These are phyloP conservation scores for Chironomus striatipennis DNA, from an alignment of 1,140 invertebrate species.

Conservation along the genomic window DNA sequence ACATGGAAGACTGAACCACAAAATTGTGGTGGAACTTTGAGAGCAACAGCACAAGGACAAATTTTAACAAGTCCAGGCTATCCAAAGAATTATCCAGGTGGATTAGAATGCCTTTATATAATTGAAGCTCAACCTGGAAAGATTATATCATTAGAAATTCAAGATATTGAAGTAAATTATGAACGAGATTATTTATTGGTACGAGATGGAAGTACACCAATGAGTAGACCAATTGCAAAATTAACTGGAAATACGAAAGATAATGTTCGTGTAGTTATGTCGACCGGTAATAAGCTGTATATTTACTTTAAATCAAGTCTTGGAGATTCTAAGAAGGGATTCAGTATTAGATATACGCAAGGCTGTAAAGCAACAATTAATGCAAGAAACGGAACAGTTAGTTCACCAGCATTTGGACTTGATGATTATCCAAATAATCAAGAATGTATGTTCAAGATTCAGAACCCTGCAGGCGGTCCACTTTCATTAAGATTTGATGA, in stretches of 20 bases:
- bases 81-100: conserved; percentile 85
- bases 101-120: conserved; percentile 87
- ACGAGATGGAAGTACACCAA: conserved; percentile 80
- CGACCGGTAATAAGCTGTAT: conserved; percentile 81
- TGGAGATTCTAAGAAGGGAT: conserved; percentile 81
- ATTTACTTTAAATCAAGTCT: conserved; percentile 86
- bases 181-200: conserved; percentile 81
- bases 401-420: conserved; percentile 77
- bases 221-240: conserved; percentile 69
- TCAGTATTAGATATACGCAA: conserved; percentile 81
- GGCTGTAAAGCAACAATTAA: conserved; percentile 76
- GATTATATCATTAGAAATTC: conserved; percentile 81
- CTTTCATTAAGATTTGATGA: conserved; percentile 80
- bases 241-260: conserved; percentile 68
- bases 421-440: conserved; percentile 84
- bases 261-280: conserved; percentile 80
- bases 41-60: conserved; percentile 74
- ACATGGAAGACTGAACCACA: conserved; percentile 91
- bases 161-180: conserved; percentile 80
- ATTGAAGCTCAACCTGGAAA: conserved; percentile 80
- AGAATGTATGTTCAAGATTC: conserved; percentile 81
- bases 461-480: conserved; percentile 70
- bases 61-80: conserved; percentile 81
- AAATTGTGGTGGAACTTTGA: conserved; percentile 72
- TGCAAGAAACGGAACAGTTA: conserved; percentile 71